These are phyloP conservation scores for Pedetes capensis DNA, from an alignment of 2,113 vertebrate species.

Conservation along the genomic window DNA sequence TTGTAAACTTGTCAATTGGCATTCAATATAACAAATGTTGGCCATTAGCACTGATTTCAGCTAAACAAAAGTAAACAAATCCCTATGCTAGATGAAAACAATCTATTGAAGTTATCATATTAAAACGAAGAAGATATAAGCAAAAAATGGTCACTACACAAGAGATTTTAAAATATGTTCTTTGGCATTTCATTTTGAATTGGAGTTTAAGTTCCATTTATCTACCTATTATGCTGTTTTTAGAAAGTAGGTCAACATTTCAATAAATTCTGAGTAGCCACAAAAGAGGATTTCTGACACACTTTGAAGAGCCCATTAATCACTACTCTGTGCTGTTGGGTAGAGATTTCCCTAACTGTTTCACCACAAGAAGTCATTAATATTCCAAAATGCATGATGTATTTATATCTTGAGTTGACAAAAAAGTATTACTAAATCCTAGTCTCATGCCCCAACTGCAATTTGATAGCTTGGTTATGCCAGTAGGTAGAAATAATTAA, in stretches of 20 bases:
- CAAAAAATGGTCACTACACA: background rate
- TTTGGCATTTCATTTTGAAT: conserved; percentile 15
- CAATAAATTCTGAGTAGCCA: background rate
- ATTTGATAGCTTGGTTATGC: background rate
- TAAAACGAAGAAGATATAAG: background rate
- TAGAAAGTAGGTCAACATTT: background rate
- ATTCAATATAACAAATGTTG: background rate
- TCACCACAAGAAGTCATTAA: background rate
- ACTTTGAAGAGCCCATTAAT: background rate
- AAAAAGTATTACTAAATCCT: background rate
- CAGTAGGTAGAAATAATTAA: background rate
- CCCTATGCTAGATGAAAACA: background rate
- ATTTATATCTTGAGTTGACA: background rate
- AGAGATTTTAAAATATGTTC: background rate
- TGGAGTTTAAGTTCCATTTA: conserved; percentile 23
- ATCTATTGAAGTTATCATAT: background rate
- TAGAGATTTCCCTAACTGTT: background rate
- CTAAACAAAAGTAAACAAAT: background rate
- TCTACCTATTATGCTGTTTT: background rate
- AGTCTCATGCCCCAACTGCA: background rate
- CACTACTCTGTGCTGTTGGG: background rate
- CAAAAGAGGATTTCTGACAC: conserved; percentile 20
- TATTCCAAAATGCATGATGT: background rate
- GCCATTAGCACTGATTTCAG: background rate
- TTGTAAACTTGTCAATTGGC: background rate